Percentiles rank a stretch among this genome's conserved stretches.
phyloP scores from a whole-genome alignment of 2,797 vertebrate genomes.

The Capromys pilorides region DNA sequence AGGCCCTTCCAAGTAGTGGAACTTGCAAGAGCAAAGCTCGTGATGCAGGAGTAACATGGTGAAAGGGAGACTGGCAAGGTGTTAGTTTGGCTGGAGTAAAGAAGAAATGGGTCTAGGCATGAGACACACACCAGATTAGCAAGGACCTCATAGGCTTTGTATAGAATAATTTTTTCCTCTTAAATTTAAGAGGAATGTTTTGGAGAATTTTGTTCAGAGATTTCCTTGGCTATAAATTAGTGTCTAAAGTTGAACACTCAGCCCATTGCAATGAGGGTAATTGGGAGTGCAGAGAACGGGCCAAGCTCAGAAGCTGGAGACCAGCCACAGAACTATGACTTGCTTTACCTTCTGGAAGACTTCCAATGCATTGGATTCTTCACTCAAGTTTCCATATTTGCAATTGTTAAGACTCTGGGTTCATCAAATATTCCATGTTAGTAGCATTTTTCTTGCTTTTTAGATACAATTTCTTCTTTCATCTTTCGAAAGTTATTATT shows the following conservation, averaged over 20 bases:
- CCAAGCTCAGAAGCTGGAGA: neutral
- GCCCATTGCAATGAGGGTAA: neutral
- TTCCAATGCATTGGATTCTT: neutral
- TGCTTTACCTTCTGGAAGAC: neutral
- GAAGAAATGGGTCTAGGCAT: neutral
- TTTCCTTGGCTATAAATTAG: neutral
- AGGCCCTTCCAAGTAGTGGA: neutral
- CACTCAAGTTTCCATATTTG: neutral
- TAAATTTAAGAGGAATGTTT: neutral
- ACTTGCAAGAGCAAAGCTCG: neutral
- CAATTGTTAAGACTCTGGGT: neutral
- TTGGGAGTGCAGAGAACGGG: neutral
- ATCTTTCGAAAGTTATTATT: neutral
- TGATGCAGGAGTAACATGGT: neutral
- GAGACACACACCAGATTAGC: neutral
- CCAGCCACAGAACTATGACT: neutral
- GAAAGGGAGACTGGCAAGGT: neutral
- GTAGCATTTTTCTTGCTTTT: constrained; percentile 16
- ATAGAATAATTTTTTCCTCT: neutral
- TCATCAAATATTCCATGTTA: constrained; percentile 8
- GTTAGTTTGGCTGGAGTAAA: neutral
- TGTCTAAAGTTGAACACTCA: neutral
- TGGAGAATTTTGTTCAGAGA: neutral
- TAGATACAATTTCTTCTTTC: constrained; percentile 16
- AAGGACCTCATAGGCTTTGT: neutral